Percentiles rank a stretch among this genome's conserved stretches.
Evolutionary conservation across 2,888 invertebrate species (phyloP).

Genomic region (Coleophora deauratella): DNA sequence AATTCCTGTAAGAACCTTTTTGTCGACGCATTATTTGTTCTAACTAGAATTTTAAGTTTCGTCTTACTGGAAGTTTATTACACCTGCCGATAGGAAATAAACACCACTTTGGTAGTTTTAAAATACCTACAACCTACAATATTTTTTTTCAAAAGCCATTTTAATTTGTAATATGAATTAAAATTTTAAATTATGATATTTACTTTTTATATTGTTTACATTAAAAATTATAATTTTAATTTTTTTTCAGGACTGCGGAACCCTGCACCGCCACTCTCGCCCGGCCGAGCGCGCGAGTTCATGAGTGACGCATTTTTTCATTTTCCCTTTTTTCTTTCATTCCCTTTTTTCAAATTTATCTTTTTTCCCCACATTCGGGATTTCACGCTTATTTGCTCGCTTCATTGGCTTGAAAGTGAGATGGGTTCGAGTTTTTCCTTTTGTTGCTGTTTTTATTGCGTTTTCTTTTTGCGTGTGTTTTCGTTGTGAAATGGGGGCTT

Average conservation of each 20-base stretch:
- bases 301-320: slow-evolving; percentile 44
- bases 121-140: no score
- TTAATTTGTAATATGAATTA: no score
- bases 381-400: slow-evolving; percentile 72
- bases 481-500: slow-evolving; percentile 17
- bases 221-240: background rate
- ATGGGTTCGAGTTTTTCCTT: slow-evolving; percentile 43
- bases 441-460: slow-evolving; percentile 35
- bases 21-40: background rate
- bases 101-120: no score
- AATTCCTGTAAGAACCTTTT: slow-evolving; percentile 29
- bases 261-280: slow-evolving; percentile 48
- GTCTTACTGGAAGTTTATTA: no score
- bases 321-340: slow-evolving; percentile 49
- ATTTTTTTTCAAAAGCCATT: no score
- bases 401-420: slow-evolving; percentile 72
- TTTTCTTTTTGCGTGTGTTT: slow-evolving; percentile 6
- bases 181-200: no score
- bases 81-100: no score
- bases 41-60: background rate
- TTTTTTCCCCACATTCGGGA: slow-evolving; percentile 64
- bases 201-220: no score
- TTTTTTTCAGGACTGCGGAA: slow-evolving; percentile 29
- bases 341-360: slow-evolving; percentile 42
- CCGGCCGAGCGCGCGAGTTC: slow-evolving; percentile 55